phyloP scores from a whole-genome alignment of 2,888 invertebrate genomes.

The Drosophila percnosoma region DNA sequence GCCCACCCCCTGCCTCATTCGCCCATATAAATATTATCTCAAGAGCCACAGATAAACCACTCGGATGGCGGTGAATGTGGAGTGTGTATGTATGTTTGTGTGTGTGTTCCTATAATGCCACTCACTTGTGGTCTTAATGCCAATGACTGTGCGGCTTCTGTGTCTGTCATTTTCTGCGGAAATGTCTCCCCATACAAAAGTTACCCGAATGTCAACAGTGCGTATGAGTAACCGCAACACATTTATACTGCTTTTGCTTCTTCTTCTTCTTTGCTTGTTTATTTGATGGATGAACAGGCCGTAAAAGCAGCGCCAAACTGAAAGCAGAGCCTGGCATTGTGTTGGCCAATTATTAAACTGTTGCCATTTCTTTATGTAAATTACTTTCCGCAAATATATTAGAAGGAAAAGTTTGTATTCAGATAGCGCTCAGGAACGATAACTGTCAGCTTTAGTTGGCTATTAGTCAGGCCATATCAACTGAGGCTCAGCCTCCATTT shows the following conservation, averaged over 20 bases:
- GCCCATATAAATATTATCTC: constrained; percentile 41
- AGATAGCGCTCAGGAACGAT: constrained; percentile 7
- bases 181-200: constrained; percentile 10
- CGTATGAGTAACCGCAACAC: constrained; percentile 51
- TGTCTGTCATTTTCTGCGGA: constrained; percentile 10
- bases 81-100: not conserved
- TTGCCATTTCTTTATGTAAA: constrained; percentile 58
- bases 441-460: constrained; percentile 42
- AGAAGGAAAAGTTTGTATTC: constrained; percentile 7
- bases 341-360: constrained; percentile 68
- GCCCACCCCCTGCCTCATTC: not conserved
- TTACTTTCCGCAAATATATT: constrained; percentile 22
- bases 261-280: constrained; percentile 4
- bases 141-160: constrained; percentile 52
- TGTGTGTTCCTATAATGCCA: constrained; percentile 3
- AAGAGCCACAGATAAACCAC: constrained; percentile 34
- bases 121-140: constrained; percentile 56
- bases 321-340: constrained; percentile 1
- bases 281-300: constrained; percentile 10
- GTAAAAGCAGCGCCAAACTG: constrained; percentile 7
- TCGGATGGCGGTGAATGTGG: constrained; percentile 1
- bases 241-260: constrained; percentile 12
- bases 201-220: constrained; percentile 60
- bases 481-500: constrained; percentile 14
- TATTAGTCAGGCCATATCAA: constrained; percentile 20